These are phyloP conservation scores for Sinopyrophorus schimmeli DNA, from an alignment of 2,888 invertebrate species.

Conservation along the genomic window DNA sequence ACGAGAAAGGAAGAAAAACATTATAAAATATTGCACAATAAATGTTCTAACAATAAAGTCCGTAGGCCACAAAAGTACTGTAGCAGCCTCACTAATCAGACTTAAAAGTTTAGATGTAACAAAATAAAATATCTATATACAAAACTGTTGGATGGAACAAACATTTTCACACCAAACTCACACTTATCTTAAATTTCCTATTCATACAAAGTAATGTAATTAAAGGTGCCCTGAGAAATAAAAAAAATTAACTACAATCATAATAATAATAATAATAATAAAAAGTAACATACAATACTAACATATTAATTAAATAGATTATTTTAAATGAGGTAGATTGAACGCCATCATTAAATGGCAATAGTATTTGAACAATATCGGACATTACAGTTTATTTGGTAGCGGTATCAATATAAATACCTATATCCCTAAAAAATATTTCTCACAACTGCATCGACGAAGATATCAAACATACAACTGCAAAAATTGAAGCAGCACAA, in stretches of 20 bases:
- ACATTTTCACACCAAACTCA: slow-evolving; percentile 38
- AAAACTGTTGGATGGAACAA: slow-evolving; percentile 38
- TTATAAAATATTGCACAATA: slow-evolving; percentile 24
- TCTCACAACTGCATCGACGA: no score
- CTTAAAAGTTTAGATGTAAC: slow-evolving; percentile 39
- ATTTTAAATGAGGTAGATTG: slow-evolving; percentile 50
- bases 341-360: slow-evolving; percentile 38
- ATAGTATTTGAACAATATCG: slow-evolving; percentile 45
- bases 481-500: no score
- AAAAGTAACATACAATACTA: slow-evolving; percentile 44
- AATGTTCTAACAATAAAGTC: slow-evolving; percentile 33
- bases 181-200: slow-evolving; percentile 26
- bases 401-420: slow-evolving; percentile 18
- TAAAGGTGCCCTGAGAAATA: slow-evolving; percentile 50
- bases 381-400: slow-evolving; percentile 30
- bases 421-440: no score
- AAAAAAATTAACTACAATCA: slow-evolving; percentile 43
- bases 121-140: slow-evolving; percentile 32
- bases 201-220: slow-evolving; percentile 26
- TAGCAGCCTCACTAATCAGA: slow-evolving; percentile 53
- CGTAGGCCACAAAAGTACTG: slow-evolving; percentile 50
- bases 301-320: slow-evolving; percentile 36
- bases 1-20: slow-evolving; percentile 19
- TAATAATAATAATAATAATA: slow-evolving; percentile 36
- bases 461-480: no score